phyloP scores from a whole-genome alignment of 2,113 vertebrate genomes.

The Sinocyclocheilus maitianheensis region DNA sequence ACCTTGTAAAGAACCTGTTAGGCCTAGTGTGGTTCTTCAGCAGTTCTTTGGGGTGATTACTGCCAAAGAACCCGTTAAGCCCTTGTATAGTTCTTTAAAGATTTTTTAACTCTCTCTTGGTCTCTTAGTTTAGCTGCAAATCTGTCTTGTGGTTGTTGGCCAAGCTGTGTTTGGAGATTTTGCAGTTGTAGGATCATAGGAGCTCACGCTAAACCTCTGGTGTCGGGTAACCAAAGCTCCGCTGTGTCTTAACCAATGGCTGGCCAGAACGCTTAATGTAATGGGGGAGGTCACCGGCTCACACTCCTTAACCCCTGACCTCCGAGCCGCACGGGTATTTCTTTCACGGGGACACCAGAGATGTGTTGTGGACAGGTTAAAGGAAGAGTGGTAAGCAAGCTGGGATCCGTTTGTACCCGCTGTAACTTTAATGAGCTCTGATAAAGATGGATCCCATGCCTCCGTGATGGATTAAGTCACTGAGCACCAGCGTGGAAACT shows the following conservation, averaged over 20 bases:
- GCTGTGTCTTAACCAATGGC: conserved; percentile 18
- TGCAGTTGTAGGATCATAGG: conserved; percentile 1
- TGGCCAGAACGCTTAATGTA: conserved; percentile 49
- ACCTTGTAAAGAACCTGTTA: too few relatives aligned
- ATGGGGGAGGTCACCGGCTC: conserved; percentile 61
- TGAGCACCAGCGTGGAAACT: conserved; percentile 63
- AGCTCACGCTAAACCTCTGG: background rate
- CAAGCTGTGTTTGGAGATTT: conserved; percentile 12
- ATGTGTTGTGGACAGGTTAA: conserved; percentile 65
- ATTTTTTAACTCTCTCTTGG: too few relatives aligned
- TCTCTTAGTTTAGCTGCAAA: background rate
- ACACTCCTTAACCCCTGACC: conserved; percentile 64
- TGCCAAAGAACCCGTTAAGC: too few relatives aligned
- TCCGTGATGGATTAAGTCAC: conserved; percentile 59
- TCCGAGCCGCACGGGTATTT: conserved; percentile 59
- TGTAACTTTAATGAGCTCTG: conserved; percentile 74
- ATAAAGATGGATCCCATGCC: conserved; percentile 70
- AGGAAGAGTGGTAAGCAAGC: conserved; percentile 70
- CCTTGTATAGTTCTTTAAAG: too few relatives aligned
- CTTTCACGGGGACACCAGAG: conserved; percentile 54
- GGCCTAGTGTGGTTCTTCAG: too few relatives aligned
- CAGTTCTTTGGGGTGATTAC: too few relatives aligned
- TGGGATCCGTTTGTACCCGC: conserved; percentile 70
- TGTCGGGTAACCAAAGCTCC: conserved; percentile 10
- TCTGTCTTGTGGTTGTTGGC: background rate